phyloP scores from a whole-genome alignment of 2,888 invertebrate genomes.

The Perdita meconis region DNA sequence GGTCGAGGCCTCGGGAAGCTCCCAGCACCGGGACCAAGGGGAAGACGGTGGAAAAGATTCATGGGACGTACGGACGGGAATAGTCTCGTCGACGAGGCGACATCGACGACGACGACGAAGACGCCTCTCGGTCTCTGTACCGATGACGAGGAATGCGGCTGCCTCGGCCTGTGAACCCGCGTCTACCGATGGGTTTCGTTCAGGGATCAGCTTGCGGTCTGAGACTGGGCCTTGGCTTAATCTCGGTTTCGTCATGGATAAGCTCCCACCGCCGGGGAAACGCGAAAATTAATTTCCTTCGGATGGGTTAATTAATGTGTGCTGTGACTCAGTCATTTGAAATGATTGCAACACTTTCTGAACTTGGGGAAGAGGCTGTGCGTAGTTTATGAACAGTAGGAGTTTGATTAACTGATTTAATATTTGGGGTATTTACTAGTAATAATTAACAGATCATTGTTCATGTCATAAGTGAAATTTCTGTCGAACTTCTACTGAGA shows the following conservation, averaged over 20 bases:
- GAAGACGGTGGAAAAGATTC: conserved; percentile 64
- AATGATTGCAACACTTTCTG: no score
- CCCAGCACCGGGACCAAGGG: conserved; percentile 24
- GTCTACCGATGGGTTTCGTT: conserved; percentile 37
- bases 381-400: no score
- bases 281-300: not conserved
- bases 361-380: no score
- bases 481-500: no score
- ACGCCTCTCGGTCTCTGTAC: conserved; percentile 42
- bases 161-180: conserved; percentile 62
- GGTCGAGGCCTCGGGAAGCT: conserved; percentile 33
- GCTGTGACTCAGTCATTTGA: not conserved
- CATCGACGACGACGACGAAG: conserved; percentile 56
- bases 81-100: conserved; percentile 67
- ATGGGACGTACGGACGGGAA: conserved; percentile 69
- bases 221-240: conserved; percentile 2
- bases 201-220: conserved; percentile 8
- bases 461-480: no score
- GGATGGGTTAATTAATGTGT: not conserved
- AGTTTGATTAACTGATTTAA: no score
- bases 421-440: no score
- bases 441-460: no score
- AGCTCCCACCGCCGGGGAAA: not conserved
- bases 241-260: not conserved
- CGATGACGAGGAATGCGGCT: conserved; percentile 62